Percentiles rank a stretch among this genome's conserved stretches.
phyloP scores from a whole-genome alignment of 2,797 vertebrate species.

The Anisognathus igniventris region DNA sequence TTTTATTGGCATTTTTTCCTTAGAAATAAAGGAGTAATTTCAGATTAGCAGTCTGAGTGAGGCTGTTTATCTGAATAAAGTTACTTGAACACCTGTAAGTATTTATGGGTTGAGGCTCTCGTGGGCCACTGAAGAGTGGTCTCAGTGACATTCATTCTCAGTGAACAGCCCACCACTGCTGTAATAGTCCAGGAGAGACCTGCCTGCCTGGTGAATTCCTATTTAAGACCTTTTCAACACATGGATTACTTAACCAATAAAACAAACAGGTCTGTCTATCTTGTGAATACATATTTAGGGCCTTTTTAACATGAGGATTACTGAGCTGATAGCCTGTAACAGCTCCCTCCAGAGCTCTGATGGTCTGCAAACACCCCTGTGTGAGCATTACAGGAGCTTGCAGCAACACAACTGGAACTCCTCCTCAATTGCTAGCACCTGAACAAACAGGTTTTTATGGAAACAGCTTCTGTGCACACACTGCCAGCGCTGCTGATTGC shows the following conservation, averaged over 20 bases:
- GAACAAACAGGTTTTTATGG: constrained; percentile 30
- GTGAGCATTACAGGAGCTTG: neutral
- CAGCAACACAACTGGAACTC: neutral
- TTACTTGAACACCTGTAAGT: neutral
- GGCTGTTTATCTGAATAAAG: neutral
- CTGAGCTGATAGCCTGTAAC: constrained; percentile 40
- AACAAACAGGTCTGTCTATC: constrained; percentile 39
- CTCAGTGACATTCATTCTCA: neutral
- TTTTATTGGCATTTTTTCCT: neutral
- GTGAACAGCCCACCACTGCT: neutral
- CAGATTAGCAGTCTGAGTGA: neutral
- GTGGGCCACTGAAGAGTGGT: neutral
- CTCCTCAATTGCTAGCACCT: constrained; percentile 17
- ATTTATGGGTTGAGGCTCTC: neutral
- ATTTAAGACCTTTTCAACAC: constrained; percentile 16
- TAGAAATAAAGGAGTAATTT: neutral
- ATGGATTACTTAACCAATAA: constrained; percentile 27
- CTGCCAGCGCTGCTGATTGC: neutral
- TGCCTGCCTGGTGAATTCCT: neutral
- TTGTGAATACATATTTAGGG: constrained; percentile 45
- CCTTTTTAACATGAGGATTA: constrained; percentile 40
- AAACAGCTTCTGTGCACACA: neutral
- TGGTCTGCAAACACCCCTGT: neutral
- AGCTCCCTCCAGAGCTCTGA: constrained; percentile 43
- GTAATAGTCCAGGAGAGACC: neutral